Evolutionary conservation across 2,113 vertebrate species (phyloP).

Genomic region (Casuarius casuarius): DNA sequence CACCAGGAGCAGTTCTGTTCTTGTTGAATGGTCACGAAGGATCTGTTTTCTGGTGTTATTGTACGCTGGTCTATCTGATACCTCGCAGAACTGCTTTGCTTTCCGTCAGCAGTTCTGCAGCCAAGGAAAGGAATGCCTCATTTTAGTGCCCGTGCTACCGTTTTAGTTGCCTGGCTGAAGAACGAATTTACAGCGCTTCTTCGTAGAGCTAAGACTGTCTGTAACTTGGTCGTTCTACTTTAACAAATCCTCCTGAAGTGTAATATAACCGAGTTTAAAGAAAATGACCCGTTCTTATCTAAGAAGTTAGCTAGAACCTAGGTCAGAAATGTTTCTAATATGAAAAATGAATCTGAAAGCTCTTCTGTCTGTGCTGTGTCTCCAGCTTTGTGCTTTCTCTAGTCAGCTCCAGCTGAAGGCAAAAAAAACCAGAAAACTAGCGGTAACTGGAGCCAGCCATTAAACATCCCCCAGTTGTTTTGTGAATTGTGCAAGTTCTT

Average conservation of each 20-base stretch:
- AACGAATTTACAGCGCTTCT: neutral
- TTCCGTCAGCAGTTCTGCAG: neutral
- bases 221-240: neutral
- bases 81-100: neutral
- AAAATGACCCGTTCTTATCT: neutral
- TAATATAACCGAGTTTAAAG: neutral
- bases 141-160: neutral
- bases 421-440: neutral
- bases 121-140: neutral
- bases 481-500: neutral
- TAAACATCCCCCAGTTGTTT: neutral
- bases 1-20: neutral
- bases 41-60: neutral
- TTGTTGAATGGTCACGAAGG: neutral
- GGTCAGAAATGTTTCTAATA: neutral
- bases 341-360: neutral
- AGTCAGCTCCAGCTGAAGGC: neutral
- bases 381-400: neutral
- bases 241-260: neutral
- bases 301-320: neutral
- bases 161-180: neutral
- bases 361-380: fast-evolving
- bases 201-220: neutral
- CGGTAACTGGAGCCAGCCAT: neutral
- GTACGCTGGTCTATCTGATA: neutral